These are phyloP conservation scores for Melitaea athalia DNA, from an alignment of 2,888 invertebrate species.

Conservation along the genomic window DNA sequence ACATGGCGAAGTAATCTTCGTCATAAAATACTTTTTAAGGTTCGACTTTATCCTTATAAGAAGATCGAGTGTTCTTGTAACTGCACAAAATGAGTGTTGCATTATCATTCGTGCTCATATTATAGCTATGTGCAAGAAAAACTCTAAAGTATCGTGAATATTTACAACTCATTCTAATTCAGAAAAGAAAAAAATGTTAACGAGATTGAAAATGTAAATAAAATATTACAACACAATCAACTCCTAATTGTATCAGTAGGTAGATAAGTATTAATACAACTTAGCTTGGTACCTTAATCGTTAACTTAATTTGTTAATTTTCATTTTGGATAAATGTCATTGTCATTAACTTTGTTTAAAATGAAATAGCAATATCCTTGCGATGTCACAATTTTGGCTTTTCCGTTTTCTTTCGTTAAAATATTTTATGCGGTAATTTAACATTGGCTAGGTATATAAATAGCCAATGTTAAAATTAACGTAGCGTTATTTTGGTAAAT, in stretches of 20 bases:
- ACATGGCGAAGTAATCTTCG: slow-evolving; percentile 1
- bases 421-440: too few relatives aligned
- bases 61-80: slow-evolving; percentile 11
- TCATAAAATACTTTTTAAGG: slow-evolving; percentile 2
- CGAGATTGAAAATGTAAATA: slow-evolving; percentile 7
- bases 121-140: slow-evolving; percentile 25
- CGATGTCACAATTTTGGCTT: too few relatives aligned
- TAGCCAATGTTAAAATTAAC: too few relatives aligned
- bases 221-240: slow-evolving; percentile 20
- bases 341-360: too few relatives aligned
- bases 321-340: too few relatives aligned
- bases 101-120: too few relatives aligned
- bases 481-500: too few relatives aligned
- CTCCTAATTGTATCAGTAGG: slow-evolving; percentile 11
- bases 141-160: slow-evolving; percentile 28
- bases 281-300: background rate
- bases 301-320: background rate
- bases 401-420: too few relatives aligned
- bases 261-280: background rate
- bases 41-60: slow-evolving; percentile 8
- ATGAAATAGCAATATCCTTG: too few relatives aligned
- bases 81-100: slow-evolving; percentile 19
- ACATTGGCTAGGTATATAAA: too few relatives aligned
- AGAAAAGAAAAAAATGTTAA: slow-evolving; percentile 25
- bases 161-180: slow-evolving; percentile 20